phyloP scores from a whole-genome alignment of 2,888 invertebrate species.

The Mesorhabditis belari region DNA sequence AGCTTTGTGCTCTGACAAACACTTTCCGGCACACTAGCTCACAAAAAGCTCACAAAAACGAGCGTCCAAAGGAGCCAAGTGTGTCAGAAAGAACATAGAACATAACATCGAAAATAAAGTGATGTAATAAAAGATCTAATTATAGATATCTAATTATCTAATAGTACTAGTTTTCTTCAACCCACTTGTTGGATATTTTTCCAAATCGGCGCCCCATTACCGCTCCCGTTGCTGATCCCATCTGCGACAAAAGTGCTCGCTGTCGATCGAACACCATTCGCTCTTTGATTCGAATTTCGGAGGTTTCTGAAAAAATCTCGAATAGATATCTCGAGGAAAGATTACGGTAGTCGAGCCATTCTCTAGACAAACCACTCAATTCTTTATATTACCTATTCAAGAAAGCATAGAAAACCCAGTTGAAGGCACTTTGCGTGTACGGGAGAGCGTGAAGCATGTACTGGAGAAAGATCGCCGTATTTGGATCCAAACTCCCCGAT shows the following conservation, averaged over 20 bases:
- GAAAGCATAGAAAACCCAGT: conserved; percentile 52
- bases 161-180: not conserved
- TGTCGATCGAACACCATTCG: conserved; percentile 6
- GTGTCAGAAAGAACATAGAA: too few species aligned
- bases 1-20: too few species aligned
- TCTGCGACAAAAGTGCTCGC: conserved; percentile 8
- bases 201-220: conserved; percentile 28
- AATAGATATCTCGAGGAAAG: not conserved
- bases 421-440: conserved; percentile 49
- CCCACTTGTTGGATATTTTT: conserved; percentile 36
- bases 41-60: too few species aligned
- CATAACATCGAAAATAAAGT: too few species aligned
- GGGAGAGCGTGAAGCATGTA: conserved; percentile 48
- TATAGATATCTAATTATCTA: not conserved
- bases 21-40: too few species aligned
- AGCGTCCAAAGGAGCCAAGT: too few species aligned
- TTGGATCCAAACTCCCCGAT: conserved; percentile 5
- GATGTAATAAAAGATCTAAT: too few species aligned
- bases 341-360: too few species aligned
- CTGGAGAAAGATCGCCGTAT: conserved; percentile 19
- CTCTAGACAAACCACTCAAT: too few species aligned
- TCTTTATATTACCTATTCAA: conserved; percentile 38
- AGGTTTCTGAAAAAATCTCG: too few species aligned
- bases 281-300: not conserved
- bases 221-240: not conserved